phyloP scores from a whole-genome alignment of 2,797 vertebrate genomes.

The Chelon auratus region DNA sequence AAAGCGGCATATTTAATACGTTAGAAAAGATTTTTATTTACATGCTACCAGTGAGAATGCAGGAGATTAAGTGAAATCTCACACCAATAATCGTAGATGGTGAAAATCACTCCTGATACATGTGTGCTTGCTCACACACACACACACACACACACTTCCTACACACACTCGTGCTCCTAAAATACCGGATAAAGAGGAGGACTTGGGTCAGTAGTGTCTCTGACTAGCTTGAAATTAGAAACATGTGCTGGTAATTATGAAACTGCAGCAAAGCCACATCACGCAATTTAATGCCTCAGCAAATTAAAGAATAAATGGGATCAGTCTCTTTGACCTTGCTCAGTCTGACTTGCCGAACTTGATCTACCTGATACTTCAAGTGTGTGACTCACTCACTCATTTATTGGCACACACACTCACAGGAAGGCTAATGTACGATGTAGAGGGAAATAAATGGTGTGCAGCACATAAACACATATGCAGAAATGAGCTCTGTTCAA shows the following conservation, averaged over 20 bases:
- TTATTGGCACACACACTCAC: neutral
- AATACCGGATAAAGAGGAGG: slow-evolving; percentile 78
- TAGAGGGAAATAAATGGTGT: neutral
- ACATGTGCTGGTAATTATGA: slow-evolving; percentile 89
- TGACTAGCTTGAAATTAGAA: slow-evolving; percentile 86
- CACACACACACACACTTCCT: neutral
- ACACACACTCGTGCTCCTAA: slow-evolving; percentile 45
- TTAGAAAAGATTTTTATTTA: slow-evolving; percentile 3
- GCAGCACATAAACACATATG: neutral
- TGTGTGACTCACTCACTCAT: slow-evolving; percentile 47
- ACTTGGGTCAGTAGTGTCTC: slow-evolving; percentile 86
- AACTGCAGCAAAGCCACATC: slow-evolving; percentile 85
- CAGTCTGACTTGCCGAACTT: slow-evolving; percentile 73
- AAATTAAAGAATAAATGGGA: slow-evolving; percentile 86
- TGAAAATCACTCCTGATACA: slow-evolving; percentile 11
- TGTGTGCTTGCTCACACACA: neutral
- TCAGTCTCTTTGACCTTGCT: slow-evolving; percentile 85
- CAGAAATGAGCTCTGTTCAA: slow-evolving; percentile 7
- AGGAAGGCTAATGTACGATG: too few species aligned
- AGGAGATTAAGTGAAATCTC: slow-evolving; percentile 8
- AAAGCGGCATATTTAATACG: neutral
- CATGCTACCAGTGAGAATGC: slow-evolving; percentile 4
- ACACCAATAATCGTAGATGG: slow-evolving; percentile 9
- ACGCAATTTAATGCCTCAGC: slow-evolving; percentile 87
- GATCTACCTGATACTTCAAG: slow-evolving; percentile 71